These are phyloP conservation scores for Nomada ferruginata DNA, from an alignment of 2,888 invertebrate genomes.

Conservation along the genomic window DNA sequence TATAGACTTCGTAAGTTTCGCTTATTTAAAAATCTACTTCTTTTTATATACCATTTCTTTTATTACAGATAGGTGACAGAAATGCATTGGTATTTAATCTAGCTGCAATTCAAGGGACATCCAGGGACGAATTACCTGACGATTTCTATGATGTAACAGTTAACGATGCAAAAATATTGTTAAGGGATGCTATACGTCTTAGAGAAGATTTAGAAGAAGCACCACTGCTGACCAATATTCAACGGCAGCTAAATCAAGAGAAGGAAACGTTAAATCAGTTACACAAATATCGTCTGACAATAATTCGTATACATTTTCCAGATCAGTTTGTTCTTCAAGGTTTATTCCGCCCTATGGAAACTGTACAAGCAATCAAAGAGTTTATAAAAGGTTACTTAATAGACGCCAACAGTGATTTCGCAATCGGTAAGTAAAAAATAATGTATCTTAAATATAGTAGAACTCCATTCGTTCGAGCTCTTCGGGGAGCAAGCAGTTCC, in stretches of 20 bases:
- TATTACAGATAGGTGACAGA: constrained; percentile 89
- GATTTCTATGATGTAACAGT: constrained; percentile 95
- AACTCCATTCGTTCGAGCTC: too few species aligned
- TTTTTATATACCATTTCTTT: constrained; percentile 25
- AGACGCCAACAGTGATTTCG: constrained; percentile 88
- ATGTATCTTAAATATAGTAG: background rate
- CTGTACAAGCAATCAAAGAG: constrained; percentile 88
- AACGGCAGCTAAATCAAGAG: constrained; percentile 87
- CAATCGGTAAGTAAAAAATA: constrained; percentile 89
- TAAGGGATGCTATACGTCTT: constrained; percentile 89
- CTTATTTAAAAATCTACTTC: constrained; percentile 17
- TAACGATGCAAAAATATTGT: constrained; percentile 91
- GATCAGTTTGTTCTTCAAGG: constrained; percentile 94
- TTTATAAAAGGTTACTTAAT: constrained; percentile 91
- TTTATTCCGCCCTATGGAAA: constrained; percentile 91
- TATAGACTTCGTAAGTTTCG: constrained; percentile 71
- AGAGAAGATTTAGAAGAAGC: constrained; percentile 89
- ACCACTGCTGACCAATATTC: constrained; percentile 89
- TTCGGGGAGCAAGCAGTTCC: too few species aligned
- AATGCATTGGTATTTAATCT: constrained; percentile 91
- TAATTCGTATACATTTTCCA: constrained; percentile 94
- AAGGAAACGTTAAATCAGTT: constrained; percentile 86
- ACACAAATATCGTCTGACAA: constrained; percentile 90
- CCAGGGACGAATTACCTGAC: constrained; percentile 91
- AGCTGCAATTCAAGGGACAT: constrained; percentile 85